These are phyloP conservation scores for Drosophila saltans DNA, from an alignment of 1,140 invertebrate species.

Conservation along the genomic window DNA sequence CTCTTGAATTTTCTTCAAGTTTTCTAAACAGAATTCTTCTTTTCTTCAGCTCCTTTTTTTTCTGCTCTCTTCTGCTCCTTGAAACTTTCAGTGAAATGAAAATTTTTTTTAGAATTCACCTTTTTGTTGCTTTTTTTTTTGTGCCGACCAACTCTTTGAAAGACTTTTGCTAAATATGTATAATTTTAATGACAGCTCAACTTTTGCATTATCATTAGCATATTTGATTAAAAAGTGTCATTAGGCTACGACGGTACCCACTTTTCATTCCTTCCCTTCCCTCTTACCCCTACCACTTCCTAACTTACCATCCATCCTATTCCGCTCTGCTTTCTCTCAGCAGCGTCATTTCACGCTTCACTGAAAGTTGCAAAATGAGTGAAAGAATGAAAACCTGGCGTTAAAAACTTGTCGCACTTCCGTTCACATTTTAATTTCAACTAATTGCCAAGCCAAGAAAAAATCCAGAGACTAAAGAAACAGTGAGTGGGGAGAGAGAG, in stretches of 20 bases:
- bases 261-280: not conserved
- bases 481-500: not conserved
- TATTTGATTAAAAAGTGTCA: constrained; percentile 82
- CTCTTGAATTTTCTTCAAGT: too few relatives aligned
- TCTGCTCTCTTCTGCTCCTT: not conserved
- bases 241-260: constrained; percentile 47
- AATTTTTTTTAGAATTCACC: too few relatives aligned
- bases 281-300: not conserved
- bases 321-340: constrained; percentile 7
- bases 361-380: constrained; percentile 62
- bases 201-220: constrained; percentile 74
- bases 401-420: constrained; percentile 57
- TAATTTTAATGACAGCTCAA: constrained; percentile 61
- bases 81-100: not conserved
- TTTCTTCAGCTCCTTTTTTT: not conserved
- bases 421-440: constrained; percentile 78
- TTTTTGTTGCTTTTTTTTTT: too few relatives aligned
- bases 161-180: constrained; percentile 32
- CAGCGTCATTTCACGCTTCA: constrained; percentile 59
- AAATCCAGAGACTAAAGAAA: constrained; percentile 25
- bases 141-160: not conserved
- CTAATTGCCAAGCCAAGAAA: constrained; percentile 62
- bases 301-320: not conserved
- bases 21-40: not conserved
- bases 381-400: constrained; percentile 37